Evolutionary conservation across 2,888 invertebrate genomes (phyloP).

Genomic region (Trichogramma evanescens): DNA sequence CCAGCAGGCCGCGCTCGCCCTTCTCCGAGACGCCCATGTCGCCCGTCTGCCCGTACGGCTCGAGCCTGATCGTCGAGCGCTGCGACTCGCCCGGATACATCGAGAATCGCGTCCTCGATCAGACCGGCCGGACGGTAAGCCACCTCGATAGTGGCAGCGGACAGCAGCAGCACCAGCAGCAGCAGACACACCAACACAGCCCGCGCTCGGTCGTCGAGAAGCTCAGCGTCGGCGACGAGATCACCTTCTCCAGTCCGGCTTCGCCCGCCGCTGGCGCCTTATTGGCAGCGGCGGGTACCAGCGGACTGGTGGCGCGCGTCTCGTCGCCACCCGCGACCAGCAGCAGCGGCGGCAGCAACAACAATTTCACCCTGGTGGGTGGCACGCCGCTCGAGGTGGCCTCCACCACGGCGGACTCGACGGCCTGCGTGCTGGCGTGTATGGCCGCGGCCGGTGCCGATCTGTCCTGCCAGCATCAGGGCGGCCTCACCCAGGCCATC

Average conservation of each 20-base stretch:
- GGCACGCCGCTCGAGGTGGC: conserved; percentile 30
- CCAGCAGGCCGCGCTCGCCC: no score
- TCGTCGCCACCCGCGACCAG: not conserved
- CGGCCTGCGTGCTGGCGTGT: conserved; percentile 29
- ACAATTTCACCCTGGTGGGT: not conserved
- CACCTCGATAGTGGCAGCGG: no score
- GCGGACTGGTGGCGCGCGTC: not conserved
- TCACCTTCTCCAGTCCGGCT: conserved; percentile 13
- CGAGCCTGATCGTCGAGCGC: conserved; percentile 3
- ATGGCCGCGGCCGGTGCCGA: conserved; percentile 23
- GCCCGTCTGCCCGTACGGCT: not conserved
- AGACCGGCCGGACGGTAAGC: no score
- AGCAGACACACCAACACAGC: no score
- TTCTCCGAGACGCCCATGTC: not conserved
- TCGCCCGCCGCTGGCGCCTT: no score
- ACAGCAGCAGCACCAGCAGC: no score
- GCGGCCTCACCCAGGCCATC: conserved; percentile 26
- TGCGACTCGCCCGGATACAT: not conserved
- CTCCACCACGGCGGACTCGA: conserved; percentile 38
- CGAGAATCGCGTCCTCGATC: no score
- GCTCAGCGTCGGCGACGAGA: conserved; percentile 23
- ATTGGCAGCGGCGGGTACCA: no score
- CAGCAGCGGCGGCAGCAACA: not conserved
- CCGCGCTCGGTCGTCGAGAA: conserved; percentile 10
- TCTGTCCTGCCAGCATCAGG: conserved; percentile 25